phyloP scores from a whole-genome alignment of 2,888 invertebrate species.

The Cylloceria caligata region DNA sequence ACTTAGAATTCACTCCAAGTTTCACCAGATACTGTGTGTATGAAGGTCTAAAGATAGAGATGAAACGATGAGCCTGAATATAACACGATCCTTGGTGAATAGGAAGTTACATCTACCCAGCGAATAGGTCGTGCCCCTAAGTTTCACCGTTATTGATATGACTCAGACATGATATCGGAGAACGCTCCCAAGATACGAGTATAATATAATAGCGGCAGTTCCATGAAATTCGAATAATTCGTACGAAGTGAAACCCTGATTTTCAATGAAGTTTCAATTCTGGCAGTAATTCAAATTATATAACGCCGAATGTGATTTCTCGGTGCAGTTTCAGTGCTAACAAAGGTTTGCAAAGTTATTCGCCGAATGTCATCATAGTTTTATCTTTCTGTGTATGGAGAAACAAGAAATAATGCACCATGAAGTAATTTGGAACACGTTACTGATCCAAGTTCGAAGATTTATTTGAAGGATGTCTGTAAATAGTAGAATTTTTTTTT shows the following conservation, averaged over 20 bases:
- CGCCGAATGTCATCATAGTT: neutral
- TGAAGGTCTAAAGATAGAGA: slow-evolving; percentile 40
- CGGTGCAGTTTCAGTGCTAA: too few species aligned
- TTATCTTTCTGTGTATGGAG: neutral
- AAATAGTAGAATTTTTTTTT: too few species aligned
- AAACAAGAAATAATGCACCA: too few species aligned
- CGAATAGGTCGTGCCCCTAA: slow-evolving; percentile 27
- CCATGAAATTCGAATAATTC: slow-evolving; percentile 47
- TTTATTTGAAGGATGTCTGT: too few species aligned
- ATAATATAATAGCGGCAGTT: slow-evolving; percentile 4
- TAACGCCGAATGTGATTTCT: neutral
- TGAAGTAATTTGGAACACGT: too few species aligned
- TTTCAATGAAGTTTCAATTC: slow-evolving; percentile 32
- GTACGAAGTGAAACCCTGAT: slow-evolving; percentile 5
- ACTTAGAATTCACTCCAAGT: slow-evolving; percentile 57
- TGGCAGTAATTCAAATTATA: neutral
- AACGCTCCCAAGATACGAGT: neutral
- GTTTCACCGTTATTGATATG: slow-evolving; percentile 61
- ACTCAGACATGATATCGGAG: slow-evolving; percentile 59
- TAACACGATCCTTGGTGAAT: slow-evolving; percentile 50
- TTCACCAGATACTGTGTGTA: slow-evolving; percentile 40
- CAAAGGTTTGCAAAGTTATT: neutral
- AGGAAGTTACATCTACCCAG: slow-evolving; percentile 48
- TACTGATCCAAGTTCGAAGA: too few species aligned
- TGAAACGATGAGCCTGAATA: slow-evolving; percentile 34